Evolutionary conservation across 2,888 invertebrate genomes (phyloP), one percentile per base, ranked within the genome.

Genomic region (Hanleya hanleyi): DNA sequence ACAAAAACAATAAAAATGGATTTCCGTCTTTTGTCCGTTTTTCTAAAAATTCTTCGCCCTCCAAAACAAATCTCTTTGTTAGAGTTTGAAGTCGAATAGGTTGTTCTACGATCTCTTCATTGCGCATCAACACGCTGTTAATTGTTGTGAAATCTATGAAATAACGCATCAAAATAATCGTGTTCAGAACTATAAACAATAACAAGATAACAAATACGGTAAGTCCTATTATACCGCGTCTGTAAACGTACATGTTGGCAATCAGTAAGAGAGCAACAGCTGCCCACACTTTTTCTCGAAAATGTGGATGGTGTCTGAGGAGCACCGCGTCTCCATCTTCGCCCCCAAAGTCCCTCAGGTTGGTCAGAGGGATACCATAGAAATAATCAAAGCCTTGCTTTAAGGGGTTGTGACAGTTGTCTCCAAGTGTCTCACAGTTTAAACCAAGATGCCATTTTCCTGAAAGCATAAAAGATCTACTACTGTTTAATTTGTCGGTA

Each of bases 381-480:
- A 89, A 91, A 70, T 87, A 84, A 77, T 91, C 89, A 80, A 91
- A 91, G 26, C 91, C 91, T 65, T 91, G 91, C 12, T 83, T 86
- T 36, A 87, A 70, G 1, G 91, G 91, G 74, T 90, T 90, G 65
- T 86, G 86, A 41, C 85, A 83, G 64, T 81, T 79, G 74, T 90
- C 89, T 3, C 84, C 84, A 32, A 71, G 70, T 3, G 41, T 70
- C n/a, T 77, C 77, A 69, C 88, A 86, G 74, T 87, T 84, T 51
- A 86, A 69, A 9, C 92, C 92, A 66, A 92, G 81, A 82, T 92
- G 92, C 92, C 92, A 92, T 84, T 92, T 92, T 18, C 92, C 91
- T 82, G 57, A 9, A 57, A 57, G n/a, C n/a, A n/a, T n/a, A n/a
- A n/a, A n/a, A n/a, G n/a, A n/a, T n/a, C n/a, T n/a, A n/a, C n/a